Evolutionary conservation across 2,113 vertebrate genomes (phyloP).

Genomic region (Eulemur macaco): DNA sequence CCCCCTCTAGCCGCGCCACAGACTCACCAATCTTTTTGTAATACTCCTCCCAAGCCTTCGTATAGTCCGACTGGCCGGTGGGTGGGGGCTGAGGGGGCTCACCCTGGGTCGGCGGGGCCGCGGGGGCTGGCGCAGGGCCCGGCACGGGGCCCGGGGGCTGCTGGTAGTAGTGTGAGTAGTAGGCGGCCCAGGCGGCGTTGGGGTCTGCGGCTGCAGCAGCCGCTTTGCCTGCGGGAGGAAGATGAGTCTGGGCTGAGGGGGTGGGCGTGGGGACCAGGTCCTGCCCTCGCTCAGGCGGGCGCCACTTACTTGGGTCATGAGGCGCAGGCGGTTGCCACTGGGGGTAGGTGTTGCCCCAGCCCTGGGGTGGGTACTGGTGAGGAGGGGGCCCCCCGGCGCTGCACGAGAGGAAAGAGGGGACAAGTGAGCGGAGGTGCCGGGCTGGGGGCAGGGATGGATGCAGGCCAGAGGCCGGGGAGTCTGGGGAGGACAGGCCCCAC

Average conservation of each 20-base stretch:
- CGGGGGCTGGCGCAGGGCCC: conserved; percentile 85
- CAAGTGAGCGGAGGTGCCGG: background rate
- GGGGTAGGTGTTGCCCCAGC: conserved; percentile 92
- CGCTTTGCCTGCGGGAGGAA: conserved; percentile 85
- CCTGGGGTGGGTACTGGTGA: conserved; percentile 91
- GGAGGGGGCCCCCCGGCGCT: conserved; percentile 89
- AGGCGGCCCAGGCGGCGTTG: conserved; percentile 95
- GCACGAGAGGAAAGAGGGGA: conserved; percentile 9
- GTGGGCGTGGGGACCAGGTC: fast-evolving
- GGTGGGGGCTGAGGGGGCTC: conserved; percentile 87
- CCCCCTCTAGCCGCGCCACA: background rate
- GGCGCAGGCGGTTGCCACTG: conserved; percentile 93
- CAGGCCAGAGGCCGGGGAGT: background rate
- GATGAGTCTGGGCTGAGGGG: fast-evolving
- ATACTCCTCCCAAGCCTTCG: conserved; percentile 96
- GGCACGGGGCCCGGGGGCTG: conserved; percentile 90
- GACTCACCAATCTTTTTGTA: conserved; percentile 94
- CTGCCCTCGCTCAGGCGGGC: fast-evolving
- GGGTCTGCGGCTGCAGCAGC: conserved; percentile 87
- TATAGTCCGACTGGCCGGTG: conserved; percentile 93
- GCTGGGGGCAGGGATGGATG: fast-evolving
- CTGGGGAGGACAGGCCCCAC: background rate
- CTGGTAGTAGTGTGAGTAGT: conserved; percentile 95
- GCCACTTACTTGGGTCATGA: conserved; percentile 91
- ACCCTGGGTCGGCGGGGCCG: conserved; percentile 85